These are phyloP conservation scores for Blennius ocellaris DNA, from an alignment of 2,113 vertebrate genomes.

Conservation along the genomic window DNA sequence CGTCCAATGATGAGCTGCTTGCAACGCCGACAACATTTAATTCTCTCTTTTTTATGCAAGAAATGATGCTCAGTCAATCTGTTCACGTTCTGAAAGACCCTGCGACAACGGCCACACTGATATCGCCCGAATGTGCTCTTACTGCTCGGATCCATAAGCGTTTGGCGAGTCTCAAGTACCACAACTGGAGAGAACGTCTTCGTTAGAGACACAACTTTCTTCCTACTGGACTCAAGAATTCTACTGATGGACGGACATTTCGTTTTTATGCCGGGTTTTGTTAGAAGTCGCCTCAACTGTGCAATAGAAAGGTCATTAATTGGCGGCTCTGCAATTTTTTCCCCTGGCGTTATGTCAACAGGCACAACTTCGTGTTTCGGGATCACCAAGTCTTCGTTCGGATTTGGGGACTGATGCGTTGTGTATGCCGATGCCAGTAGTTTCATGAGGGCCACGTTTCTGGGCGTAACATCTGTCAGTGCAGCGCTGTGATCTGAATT, in stretches of 20 bases:
- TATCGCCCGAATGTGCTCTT: constrained; percentile 70
- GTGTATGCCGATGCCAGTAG: constrained; percentile 80
- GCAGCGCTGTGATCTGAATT: constrained; percentile 22
- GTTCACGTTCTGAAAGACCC: constrained; percentile 77
- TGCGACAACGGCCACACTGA: constrained; percentile 82
- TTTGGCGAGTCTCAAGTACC: constrained; percentile 83
- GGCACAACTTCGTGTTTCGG: constrained; percentile 73
- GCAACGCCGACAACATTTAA: constrained; percentile 81
- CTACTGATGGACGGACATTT: constrained; percentile 68
- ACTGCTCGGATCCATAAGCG: constrained; percentile 66
- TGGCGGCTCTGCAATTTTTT: constrained; percentile 9
- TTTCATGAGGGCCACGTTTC: constrained; percentile 75
- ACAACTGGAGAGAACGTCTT: constrained; percentile 84
- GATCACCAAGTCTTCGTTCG: constrained; percentile 21
- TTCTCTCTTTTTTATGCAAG: constrained; percentile 82
- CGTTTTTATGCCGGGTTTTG: constrained; percentile 63
- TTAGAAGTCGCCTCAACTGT: constrained; percentile 68
- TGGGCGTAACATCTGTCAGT: constrained; percentile 21
- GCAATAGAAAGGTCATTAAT: constrained; percentile 58
- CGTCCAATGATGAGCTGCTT: constrained; percentile 80
- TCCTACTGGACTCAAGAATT: constrained; percentile 71
- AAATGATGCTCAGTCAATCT: constrained; percentile 82
- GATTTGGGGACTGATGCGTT: constrained; percentile 15
- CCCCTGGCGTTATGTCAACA: constrained; percentile 58
- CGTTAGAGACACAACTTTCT: constrained; percentile 74